Base-by-base conservation (phyloP, 2,888 invertebrate species). In the Tetheella fluctuosa region DNA sequence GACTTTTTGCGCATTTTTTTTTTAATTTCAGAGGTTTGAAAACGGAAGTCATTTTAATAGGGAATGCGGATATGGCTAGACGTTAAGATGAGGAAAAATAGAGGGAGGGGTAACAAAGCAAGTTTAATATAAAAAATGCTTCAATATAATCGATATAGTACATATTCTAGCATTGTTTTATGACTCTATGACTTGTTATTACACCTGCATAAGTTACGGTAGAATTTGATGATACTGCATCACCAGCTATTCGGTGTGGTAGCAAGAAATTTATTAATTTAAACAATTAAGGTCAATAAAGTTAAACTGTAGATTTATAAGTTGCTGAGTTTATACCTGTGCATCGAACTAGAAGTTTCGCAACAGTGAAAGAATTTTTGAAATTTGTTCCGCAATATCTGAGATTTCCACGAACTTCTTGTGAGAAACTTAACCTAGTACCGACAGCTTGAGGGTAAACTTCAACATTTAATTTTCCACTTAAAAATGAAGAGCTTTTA, bases 1-100 rank as follows among this genome's bases (percentile, higher is more conserved):
- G 72, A 79, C 69, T 62, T 58, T 69, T 60, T 67, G 3, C 23
- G 20, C 6, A 13, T 10, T 30, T 54, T 55, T 34, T 55, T 55
- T 55, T 34, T 55, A 23, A 20, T 48, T 17, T 7, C 10, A 8
- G 48, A 6, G 48, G 48, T 17, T 20, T 48, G 48, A 0, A 20
- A 48, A 10, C 8, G 48, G 48, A 20, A 15, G n/a, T 10, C 8
- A n/a, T 20, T 48, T 20, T 48, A 48, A 20, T 48, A 20, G 8
- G n/a, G 17, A 42, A 42, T 42, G n/a, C 17, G 17, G 17, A 42
- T 42, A 17, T 42, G n/a, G 48, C 48, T 48, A 48, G 20, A 17
- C 20, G 8, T 6, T 5, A 15, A 15, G 42, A 42, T 42, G n/a
- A 39, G 13, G 17, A 20, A 25, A 20, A 10, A 20, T 8, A 20